Evolutionary conservation across 2,888 invertebrate species (phyloP), one percentile per base, ranked within the genome.

Genomic region (Acronicta psi): DNA sequence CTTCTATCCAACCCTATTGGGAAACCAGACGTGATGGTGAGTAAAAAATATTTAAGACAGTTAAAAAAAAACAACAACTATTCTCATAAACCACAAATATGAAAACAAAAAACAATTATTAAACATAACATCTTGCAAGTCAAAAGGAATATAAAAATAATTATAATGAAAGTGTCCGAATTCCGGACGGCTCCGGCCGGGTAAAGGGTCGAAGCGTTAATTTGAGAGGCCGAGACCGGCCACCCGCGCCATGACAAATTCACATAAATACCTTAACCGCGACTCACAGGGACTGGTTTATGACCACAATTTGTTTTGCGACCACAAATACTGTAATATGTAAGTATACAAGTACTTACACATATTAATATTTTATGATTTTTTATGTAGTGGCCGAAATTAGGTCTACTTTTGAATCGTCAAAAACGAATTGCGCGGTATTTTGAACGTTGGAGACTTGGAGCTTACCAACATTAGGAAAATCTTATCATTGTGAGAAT

Each of bases 141-240:
- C 53, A 55, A 69, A 55, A 46, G 51, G 53, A 64, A 74, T 74
- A 66, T 77, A 70, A 70, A 75, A 74, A 74, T 74, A 70, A 66
- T 75, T 55, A 55, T 49, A 44, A 55, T 17, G 42, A 49, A 58
- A 59, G 47, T 55, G 53, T 51, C 55, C 53, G 34, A 43, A 63
- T 74, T 54, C 56, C 62, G 37, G 18, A 20, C 54, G 44, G 41
- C 23, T 49, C 38, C 54, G 44, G 37, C 20, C 44, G 36, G 49
- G 50, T 31, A 40, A 63, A 77, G 75, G 78, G 73, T 77, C 72
- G 58, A 56, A 40, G 66, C 75, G 73, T 77, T 74, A 74, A 74
- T 74, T 74, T 77, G 59, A 43, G 53, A 42, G 56, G 75, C 59
- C 17, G 47, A 14, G 31, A 52, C 31, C 40, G 38, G 36, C 44